phyloP scores from a whole-genome alignment of 2,888 invertebrate species.

The Cheilosia grossa region DNA sequence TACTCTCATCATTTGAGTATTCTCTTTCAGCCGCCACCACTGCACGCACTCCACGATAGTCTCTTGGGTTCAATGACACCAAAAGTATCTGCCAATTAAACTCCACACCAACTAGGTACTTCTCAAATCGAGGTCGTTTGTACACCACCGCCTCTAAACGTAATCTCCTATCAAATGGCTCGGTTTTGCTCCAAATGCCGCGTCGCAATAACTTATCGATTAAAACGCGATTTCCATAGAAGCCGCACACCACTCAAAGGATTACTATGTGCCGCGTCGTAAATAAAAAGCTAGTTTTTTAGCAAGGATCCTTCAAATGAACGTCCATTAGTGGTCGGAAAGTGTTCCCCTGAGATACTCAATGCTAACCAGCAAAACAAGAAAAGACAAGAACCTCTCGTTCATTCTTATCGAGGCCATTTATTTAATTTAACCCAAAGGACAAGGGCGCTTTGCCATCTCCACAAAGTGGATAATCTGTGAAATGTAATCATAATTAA shows the following conservation, averaged over 20 bases:
- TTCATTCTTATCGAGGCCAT: slow-evolving; percentile 47
- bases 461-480: slow-evolving; percentile 51
- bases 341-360: slow-evolving; percentile 12
- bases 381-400: slow-evolving; percentile 14
- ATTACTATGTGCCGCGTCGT: slow-evolving; percentile 6
- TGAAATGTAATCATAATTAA: slow-evolving; percentile 70
- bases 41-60: no score
- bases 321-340: slow-evolving; percentile 26
- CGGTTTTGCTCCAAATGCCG: slow-evolving; percentile 24
- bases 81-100: no score
- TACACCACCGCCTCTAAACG: no score
- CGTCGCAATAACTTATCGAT: slow-evolving; percentile 46
- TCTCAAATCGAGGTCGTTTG: no score
- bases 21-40: no score
- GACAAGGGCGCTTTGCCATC: slow-evolving; percentile 27
- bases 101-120: no score
- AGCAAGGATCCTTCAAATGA: slow-evolving; percentile 19
- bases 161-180: slow-evolving; percentile 1
- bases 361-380: slow-evolving; percentile 39
- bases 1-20: no score
- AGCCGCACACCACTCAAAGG: background rate
- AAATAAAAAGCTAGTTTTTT: slow-evolving; percentile 30
- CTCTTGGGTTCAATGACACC: no score
- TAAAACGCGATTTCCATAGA: background rate
- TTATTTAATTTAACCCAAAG: slow-evolving; percentile 60